These are phyloP conservation scores for Dasypolia templi DNA, from an alignment of 2,888 invertebrate species.

Conservation along the genomic window DNA sequence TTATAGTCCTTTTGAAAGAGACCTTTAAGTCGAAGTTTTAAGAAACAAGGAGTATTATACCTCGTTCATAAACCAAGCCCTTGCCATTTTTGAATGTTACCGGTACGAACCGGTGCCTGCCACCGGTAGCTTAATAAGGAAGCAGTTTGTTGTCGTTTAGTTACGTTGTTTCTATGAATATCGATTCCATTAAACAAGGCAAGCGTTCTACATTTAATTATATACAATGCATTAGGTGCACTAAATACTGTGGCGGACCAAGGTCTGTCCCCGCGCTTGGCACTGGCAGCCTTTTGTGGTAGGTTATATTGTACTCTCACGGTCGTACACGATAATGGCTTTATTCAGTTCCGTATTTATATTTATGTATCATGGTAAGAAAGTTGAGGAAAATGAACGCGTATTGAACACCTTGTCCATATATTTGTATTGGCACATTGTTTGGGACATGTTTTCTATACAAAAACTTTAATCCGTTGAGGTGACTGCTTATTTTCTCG, in stretches of 20 bases:
- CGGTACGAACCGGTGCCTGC: not conserved
- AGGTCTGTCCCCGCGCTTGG: slow-evolving; percentile 65
- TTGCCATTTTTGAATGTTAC: not conserved
- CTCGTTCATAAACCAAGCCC: not conserved
- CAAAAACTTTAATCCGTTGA: not conserved
- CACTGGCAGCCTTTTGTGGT: slow-evolving; percentile 58
- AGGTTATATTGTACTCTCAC: slow-evolving; percentile 50
- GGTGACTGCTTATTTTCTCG: not conserved
- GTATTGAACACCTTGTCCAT: slow-evolving; percentile 1
- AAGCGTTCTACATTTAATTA: slow-evolving; percentile 64
- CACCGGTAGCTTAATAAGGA: slow-evolving; percentile 11
- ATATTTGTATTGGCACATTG: not conserved
- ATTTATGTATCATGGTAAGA: slow-evolving; percentile 16
- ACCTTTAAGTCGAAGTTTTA: not conserved
- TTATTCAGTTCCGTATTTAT: slow-evolving; percentile 44
- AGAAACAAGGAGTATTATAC: not conserved
- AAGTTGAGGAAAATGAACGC: not conserved
- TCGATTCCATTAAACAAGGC: slow-evolving; percentile 31
- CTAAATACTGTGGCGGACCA: slow-evolving; percentile 65
- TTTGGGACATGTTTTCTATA: not conserved
- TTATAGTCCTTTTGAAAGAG: not conserved
- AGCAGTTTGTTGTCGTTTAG: slow-evolving; percentile 11
- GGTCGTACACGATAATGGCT: slow-evolving; percentile 36
- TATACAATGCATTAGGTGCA: slow-evolving; percentile 66
- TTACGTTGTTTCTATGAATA: slow-evolving; percentile 35